A percentile compares a stretch with the other conserved stretches of the same genome.
phyloP scores from a whole-genome alignment of 1,140 invertebrate species.

The Procambarus virginalis region DNA sequence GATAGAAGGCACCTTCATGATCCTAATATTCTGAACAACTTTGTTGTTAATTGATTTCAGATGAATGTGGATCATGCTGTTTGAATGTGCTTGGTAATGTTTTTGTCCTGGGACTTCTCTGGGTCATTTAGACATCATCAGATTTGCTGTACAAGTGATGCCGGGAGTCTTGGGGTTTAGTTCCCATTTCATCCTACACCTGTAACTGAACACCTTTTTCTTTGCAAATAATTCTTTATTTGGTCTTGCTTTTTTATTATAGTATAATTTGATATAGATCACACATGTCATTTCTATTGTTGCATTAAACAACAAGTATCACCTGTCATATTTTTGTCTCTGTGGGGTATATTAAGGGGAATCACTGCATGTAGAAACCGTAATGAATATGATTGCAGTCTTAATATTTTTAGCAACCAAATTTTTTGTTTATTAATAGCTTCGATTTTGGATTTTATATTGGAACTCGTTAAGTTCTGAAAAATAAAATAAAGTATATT shows the following conservation, averaged over 20 bases:
- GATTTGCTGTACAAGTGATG: conserved; percentile 6
- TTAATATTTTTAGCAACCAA: too few species aligned
- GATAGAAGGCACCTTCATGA: conserved; percentile 41
- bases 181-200: not conserved
- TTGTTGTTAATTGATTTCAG: conserved; percentile 33
- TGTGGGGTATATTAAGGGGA: too few species aligned
- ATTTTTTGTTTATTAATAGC: too few species aligned
- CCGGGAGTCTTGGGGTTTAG: not conserved
- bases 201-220: not conserved
- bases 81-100: conserved; percentile 41
- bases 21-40: conserved; percentile 41
- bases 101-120: conserved; percentile 14
- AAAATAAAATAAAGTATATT: not conserved
- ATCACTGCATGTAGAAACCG: too few species aligned
- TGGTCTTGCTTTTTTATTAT: not conserved
- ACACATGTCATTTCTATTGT: not conserved
- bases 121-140: conserved; percentile 17
- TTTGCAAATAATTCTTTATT: not conserved
- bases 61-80: conserved; percentile 44
- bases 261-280: not conserved
- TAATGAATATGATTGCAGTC: too few species aligned
- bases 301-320: not conserved
- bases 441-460: too few species aligned
- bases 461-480: too few species aligned
- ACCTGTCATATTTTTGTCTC: not conserved